Conservation (phyloP, 2,113 vertebrate species). For the Ciconia maguari region DNA sequence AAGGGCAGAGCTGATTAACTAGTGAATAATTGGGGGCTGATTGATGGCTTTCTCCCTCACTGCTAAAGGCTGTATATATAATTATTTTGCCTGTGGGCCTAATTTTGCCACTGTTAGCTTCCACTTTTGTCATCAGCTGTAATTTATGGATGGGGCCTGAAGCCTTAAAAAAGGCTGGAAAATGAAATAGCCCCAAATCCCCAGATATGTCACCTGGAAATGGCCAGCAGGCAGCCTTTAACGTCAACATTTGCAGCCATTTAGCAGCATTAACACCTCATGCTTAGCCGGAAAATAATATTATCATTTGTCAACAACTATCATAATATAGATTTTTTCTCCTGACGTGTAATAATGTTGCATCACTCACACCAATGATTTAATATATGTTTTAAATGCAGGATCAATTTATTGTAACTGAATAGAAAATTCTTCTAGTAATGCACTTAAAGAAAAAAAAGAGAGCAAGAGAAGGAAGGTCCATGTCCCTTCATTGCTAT, state of each 20-base stretch:
- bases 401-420: slow-evolving; percentile 23
- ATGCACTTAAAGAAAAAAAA: background rate
- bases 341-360: slow-evolving; percentile 53
- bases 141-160: slow-evolving; percentile 83
- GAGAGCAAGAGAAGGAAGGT: background rate
- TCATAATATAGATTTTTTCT: slow-evolving; percentile 66
- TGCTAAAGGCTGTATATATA: slow-evolving; percentile 88
- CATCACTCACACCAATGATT: slow-evolving; percentile 43
- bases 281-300: slow-evolving; percentile 66
- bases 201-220: slow-evolving; percentile 77
- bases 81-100: slow-evolving; percentile 90
- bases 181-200: slow-evolving; percentile 71
- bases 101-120: slow-evolving; percentile 84
- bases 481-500: background rate
- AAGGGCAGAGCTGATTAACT: slow-evolving; percentile 89
- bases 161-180: slow-evolving; percentile 71
- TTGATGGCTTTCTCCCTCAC: slow-evolving; percentile 85
- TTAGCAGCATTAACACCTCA: slow-evolving; percentile 73
- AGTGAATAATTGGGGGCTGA: slow-evolving; percentile 89
- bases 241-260: slow-evolving; percentile 71
- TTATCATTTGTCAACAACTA: slow-evolving; percentile 73
- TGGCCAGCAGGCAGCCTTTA: slow-evolving; percentile 70
- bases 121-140: slow-evolving; percentile 82
- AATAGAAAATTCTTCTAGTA: slow-evolving; percentile 12
- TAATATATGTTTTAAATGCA: slow-evolving; percentile 45